Base-by-base conservation (phyloP, 2,888 invertebrate species). In the Cheilosia variabilis region DNA sequence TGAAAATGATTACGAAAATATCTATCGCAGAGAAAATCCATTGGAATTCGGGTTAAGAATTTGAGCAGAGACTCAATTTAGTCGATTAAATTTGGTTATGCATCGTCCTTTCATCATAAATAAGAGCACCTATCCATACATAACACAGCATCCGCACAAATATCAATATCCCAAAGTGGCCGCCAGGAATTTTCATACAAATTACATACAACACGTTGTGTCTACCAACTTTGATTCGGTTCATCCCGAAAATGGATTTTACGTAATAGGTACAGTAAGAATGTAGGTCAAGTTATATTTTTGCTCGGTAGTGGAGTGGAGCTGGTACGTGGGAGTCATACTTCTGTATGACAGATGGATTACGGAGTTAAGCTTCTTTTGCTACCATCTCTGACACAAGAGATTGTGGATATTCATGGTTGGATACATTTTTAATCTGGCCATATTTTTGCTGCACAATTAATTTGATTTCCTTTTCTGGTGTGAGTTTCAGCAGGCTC, bases 201-300 rank as follows among this genome's bases (percentile, higher is more conserved):
- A 62, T 37, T 55, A 10, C 37, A 31, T 37, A 19, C 63, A 27
- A 27, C 3, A 19, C 31, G 22, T 22, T 24, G 45, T 37, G 71
- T 79, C 69, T 43, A 50, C 37, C 63, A 69, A 66, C 76, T 69
- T 62, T 71, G 80, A 71, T 80, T 86, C 43, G 57, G 43, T 37
- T 68, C 76, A 72, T 86, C 68, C 81, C 37, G 76, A 63, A 62
- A 77, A 72, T 81, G 77, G 57, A 77, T 63, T 86, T 83, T 86
- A 86, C 81, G 81, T 86, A 86, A 86, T 66, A 72, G n/a, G n/a
- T 47, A 37, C 31, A 53, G 55, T 31, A 45, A 31, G 60, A 81
- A 86, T 86, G 81, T 86, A 86, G 86, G 81, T 86, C 86, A 86
- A 71, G 76, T 72, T 77, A 53, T 76, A 72, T 47, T 45, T 73